Conservation (phyloP, 2,888 invertebrate genomes). For the Diaprepes abbreviatus region DNA sequence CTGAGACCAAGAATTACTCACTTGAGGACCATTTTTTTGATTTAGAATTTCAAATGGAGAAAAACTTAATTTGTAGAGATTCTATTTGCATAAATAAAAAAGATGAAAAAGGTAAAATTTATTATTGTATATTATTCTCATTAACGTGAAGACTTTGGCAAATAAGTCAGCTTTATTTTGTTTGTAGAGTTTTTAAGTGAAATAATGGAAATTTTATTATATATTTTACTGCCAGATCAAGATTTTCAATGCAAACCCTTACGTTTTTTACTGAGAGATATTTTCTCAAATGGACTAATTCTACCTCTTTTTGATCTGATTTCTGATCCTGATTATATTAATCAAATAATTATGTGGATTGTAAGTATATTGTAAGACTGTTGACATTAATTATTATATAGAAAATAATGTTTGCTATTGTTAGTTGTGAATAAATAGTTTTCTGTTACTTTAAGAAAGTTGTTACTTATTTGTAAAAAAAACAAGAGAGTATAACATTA, state of each 20-base stretch:
- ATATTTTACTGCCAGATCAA: conserved; percentile 84
- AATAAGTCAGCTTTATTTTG: too few species aligned
- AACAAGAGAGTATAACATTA: too few species aligned
- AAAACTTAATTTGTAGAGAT: conserved; percentile 83
- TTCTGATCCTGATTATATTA: conserved; percentile 92
- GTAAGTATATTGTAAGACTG: too few species aligned
- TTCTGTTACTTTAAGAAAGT: too few species aligned
- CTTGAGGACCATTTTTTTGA: conserved; percentile 89
- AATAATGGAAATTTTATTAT: conserved; percentile 85
- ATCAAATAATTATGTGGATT: conserved; percentile 89
- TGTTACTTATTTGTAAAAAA: too few species aligned
- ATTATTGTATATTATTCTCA: conserved; percentile 10
- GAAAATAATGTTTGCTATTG: too few species aligned
- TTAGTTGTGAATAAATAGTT: too few species aligned
- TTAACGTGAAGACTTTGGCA: conserved; percentile 8
- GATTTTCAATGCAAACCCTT: conserved; percentile 88
- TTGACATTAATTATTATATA: too few species aligned
- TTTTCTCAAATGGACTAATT: conserved; percentile 64
- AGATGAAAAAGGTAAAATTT: conserved; percentile 71
- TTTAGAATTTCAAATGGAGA: conserved; percentile 89
- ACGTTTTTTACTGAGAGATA: conserved; percentile 81
- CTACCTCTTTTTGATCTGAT: conserved; percentile 78
- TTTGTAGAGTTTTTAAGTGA: conserved; percentile 84
- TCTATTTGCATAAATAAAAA: conserved; percentile 80
- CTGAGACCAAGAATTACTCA: conserved; percentile 63